phyloP scores from a whole-genome alignment of 2,113 vertebrate genomes.

The Chroicocephalus ridibundus region DNA sequence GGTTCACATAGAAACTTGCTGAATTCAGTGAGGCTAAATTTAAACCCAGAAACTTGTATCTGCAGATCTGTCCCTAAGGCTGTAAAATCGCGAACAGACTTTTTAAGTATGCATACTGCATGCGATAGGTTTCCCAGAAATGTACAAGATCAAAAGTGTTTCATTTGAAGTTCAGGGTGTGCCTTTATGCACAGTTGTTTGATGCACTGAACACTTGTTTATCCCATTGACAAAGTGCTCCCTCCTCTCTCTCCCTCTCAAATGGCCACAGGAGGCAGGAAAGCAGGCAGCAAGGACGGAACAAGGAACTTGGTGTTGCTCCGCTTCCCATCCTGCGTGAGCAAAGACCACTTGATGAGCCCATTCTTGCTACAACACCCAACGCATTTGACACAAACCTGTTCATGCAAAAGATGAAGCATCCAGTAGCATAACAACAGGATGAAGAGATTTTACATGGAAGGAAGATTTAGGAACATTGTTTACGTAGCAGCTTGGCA shows the following conservation, averaged over 20 bases:
- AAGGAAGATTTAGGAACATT: background rate
- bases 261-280: background rate
- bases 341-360: background rate
- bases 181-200: background rate
- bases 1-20: background rate
- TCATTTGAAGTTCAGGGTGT: background rate
- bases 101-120: background rate
- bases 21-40: background rate
- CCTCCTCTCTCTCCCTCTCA: background rate
- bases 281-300: background rate
- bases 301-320: accelerated
- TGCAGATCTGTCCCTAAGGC: background rate
- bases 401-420: background rate
- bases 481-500: background rate
- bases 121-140: background rate
- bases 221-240: background rate
- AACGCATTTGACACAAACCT: background rate
- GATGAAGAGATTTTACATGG: background rate
- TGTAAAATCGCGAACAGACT: background rate
- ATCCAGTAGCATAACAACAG: background rate
- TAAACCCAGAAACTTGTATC: background rate
- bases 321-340: background rate
- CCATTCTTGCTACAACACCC: background rate
- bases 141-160: background rate
- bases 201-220: background rate